phyloP scores from a whole-genome alignment of 2,888 invertebrate genomes.

The Epistrophe eligans region DNA sequence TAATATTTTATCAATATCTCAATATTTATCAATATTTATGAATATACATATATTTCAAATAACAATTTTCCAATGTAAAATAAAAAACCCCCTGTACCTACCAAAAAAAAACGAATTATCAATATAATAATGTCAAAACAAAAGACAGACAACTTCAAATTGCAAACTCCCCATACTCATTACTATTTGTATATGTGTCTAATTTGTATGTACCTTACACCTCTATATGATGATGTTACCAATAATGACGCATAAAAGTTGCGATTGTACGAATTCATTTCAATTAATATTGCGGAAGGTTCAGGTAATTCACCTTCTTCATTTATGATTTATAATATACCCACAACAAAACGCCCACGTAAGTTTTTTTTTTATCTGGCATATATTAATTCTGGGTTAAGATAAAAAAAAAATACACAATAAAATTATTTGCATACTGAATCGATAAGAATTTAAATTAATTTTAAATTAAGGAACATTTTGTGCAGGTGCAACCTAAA shows the following conservation, averaged over 20 bases:
- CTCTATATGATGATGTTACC: not conserved
- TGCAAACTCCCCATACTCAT: no score
- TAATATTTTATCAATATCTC: no score
- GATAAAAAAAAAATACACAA: not conserved
- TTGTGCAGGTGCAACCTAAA: conserved; percentile 1
- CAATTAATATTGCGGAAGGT: not conserved
- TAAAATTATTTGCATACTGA: not conserved
- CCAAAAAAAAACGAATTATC: no score
- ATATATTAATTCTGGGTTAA: not conserved
- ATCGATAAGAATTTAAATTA: conserved; percentile 1
- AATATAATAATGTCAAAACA: no score
- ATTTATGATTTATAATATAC: not conserved
- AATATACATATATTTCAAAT: no score
- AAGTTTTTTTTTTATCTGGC: not conserved
- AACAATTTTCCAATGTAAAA: no score
- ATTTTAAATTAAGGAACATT: not conserved
- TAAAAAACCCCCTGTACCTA: no score
- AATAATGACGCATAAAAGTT: not conserved
- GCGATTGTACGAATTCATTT: not conserved
- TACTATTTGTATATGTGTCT: no score
- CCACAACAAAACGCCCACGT: not conserved
- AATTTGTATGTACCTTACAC: no score
- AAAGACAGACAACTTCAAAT: not conserved
- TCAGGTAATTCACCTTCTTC: conserved; percentile 5
- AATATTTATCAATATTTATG: no score